These are phyloP conservation scores for Thumatha senex DNA, from an alignment of 2,888 invertebrate genomes.

Conservation along the genomic window DNA sequence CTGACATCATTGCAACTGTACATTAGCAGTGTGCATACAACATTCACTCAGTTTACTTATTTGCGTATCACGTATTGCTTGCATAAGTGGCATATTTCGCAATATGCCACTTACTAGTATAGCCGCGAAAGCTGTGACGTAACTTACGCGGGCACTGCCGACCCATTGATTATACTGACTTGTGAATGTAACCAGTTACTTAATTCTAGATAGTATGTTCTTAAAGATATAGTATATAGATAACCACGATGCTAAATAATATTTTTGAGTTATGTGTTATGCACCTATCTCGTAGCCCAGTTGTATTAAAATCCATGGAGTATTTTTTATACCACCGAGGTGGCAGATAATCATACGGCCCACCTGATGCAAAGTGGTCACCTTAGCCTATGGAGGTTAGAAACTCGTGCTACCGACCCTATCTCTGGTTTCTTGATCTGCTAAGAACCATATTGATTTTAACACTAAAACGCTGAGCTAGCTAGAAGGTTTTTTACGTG, in stretches of 20 bases:
- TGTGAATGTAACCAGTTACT: constrained; percentile 72
- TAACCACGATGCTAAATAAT: background rate
- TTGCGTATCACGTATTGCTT: constrained; percentile 67
- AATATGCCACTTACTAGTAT: constrained; percentile 52
- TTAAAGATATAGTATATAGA: constrained; percentile 14
- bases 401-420: too few relatives aligned
- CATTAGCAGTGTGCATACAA: constrained; percentile 43
- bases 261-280: background rate
- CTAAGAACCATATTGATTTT: too few relatives aligned
- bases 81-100: constrained; percentile 73
- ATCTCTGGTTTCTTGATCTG: too few relatives aligned
- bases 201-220: constrained; percentile 47
- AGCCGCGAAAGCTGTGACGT: constrained; percentile 75
- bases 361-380: too few relatives aligned
- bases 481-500: too few relatives aligned
- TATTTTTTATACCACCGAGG: too few relatives aligned
- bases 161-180: constrained; percentile 73
- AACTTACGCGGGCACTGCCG: constrained; percentile 54
- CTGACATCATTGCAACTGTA: constrained; percentile 20
- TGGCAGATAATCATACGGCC: too few relatives aligned
- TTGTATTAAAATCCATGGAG: too few relatives aligned
- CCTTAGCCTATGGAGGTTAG: too few relatives aligned
- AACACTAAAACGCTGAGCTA: background rate
- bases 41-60: constrained; percentile 53
- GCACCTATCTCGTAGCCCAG: background rate